Evolutionary conservation across 2,888 invertebrate genomes (phyloP).

Genomic region (Hybos culiciformis): DNA sequence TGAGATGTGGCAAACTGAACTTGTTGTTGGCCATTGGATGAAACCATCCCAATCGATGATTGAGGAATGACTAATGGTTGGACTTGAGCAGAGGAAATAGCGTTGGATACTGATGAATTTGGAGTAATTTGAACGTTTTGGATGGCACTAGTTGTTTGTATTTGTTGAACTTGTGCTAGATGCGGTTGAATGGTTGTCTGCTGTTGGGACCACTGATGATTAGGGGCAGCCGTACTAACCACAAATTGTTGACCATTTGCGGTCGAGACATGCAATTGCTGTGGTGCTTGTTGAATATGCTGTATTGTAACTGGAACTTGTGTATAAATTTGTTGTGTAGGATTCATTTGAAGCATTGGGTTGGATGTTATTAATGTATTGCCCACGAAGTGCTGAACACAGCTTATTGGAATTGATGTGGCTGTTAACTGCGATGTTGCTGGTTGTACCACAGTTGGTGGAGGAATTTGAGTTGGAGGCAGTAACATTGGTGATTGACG

Average conservation of each 20-base stretch:
- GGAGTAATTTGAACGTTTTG: slow-evolving; percentile 13
- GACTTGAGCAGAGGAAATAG: no score
- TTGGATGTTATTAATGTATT: slow-evolving; percentile 15
- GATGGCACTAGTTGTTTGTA: slow-evolving; percentile 12
- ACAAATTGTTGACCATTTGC: slow-evolving; percentile 15
- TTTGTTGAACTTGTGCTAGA: slow-evolving; percentile 10
- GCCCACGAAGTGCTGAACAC: slow-evolving; percentile 16
- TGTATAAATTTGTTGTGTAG: slow-evolving; percentile 10
- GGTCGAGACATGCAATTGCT: slow-evolving; percentile 14
- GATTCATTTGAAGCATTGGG: not conserved
- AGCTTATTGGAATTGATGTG: slow-evolving; percentile 14
- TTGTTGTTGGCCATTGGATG: not conserved
- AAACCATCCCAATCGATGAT: not conserved
- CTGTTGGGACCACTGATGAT: slow-evolving; percentile 11
- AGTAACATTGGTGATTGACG: slow-evolving; percentile 5
- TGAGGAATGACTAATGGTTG: not conserved
- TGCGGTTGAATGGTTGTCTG: slow-evolving; percentile 1
- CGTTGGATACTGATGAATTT: no score
- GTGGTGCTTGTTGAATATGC: slow-evolving; percentile 12
- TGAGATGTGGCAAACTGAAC: no score
- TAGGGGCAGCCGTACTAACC: slow-evolving; percentile 13
- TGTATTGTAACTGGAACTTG: slow-evolving; percentile 16
- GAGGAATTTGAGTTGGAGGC: slow-evolving; percentile 15
- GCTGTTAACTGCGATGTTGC: slow-evolving; percentile 14
- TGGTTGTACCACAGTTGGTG: slow-evolving; percentile 1